phyloP scores from a whole-genome alignment of 2,888 invertebrate genomes.

The Philereme transversata region DNA sequence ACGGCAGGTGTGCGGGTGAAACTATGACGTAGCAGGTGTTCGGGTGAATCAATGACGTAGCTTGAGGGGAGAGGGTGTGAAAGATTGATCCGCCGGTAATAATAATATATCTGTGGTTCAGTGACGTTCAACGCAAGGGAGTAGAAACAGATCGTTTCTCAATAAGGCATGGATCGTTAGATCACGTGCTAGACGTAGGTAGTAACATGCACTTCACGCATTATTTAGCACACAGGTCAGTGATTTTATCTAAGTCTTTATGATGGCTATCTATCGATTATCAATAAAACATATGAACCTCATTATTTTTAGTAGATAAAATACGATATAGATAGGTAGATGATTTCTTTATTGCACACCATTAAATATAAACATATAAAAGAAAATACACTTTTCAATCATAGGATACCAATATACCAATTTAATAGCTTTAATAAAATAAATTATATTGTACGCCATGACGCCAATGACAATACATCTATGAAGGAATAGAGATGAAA shows the following conservation, averaged over 20 bases:
- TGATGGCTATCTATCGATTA: conserved; percentile 38
- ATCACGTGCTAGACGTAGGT: conserved; percentile 58
- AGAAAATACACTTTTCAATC: too few species aligned
- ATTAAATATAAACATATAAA: too few species aligned
- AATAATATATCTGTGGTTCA: conserved; percentile 62
- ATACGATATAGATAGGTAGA: too few species aligned
- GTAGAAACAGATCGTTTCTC: conserved; percentile 58
- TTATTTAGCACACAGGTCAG: conserved; percentile 59
- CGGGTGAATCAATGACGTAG: conserved; percentile 68
- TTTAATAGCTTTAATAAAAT: too few species aligned
- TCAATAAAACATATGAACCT: conserved; percentile 19
- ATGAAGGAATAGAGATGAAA: too few species aligned
- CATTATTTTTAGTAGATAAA: conserved; percentile 4
- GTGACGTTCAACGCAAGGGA: conserved; percentile 65
- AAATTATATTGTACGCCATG: too few species aligned
- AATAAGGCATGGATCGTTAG: conserved; percentile 68
- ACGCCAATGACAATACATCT: too few species aligned
- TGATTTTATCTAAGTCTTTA: conserved; percentile 55
- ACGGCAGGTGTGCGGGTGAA: conserved; percentile 48
- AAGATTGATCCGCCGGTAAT: conserved; percentile 54
- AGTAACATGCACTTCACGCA: conserved; percentile 46
- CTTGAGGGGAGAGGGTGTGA: conserved; percentile 44
- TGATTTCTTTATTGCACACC: too few species aligned
- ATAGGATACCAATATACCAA: too few species aligned
- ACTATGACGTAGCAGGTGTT: conserved; percentile 65